phyloP scores from a whole-genome alignment of 1,140 invertebrate species.

The Lepidostoma basale region DNA sequence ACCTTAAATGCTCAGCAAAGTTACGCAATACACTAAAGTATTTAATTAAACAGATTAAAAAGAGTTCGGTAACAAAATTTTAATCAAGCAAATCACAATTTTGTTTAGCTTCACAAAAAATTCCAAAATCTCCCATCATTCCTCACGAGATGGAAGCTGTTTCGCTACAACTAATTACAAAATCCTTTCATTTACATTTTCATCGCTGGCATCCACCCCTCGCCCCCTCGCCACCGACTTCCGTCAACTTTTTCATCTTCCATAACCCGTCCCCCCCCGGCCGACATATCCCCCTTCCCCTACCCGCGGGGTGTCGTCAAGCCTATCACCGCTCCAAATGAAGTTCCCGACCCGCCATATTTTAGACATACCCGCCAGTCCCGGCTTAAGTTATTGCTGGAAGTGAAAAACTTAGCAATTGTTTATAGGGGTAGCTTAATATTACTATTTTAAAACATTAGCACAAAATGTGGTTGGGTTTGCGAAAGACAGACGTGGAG shows the following conservation, averaged over 20 bases:
- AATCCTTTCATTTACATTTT: constrained; percentile 45
- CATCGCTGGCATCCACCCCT: constrained; percentile 22
- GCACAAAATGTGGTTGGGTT: too few relatives aligned
- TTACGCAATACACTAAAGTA: too few relatives aligned
- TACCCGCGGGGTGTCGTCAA: background rate
- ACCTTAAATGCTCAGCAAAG: too few relatives aligned
- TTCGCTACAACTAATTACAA: constrained; percentile 44
- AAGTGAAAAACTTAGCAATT: too few relatives aligned
- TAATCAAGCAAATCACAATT: constrained; percentile 16
- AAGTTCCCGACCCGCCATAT: constrained; percentile 33
- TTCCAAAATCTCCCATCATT: constrained; percentile 14
- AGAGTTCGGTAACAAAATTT: background rate
- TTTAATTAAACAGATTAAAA: constrained; percentile 17
- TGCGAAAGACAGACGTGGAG: too few relatives aligned
- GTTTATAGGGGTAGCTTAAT: too few relatives aligned
- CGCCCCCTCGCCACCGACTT: constrained; percentile 11
- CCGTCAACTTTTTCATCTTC: constrained; percentile 20
- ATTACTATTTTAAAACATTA: too few relatives aligned
- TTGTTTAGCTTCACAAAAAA: constrained; percentile 8
- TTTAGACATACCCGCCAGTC: constrained; percentile 25
- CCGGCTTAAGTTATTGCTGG: too few relatives aligned
- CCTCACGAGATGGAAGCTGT: constrained; percentile 24
- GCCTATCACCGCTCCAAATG: constrained; percentile 33
- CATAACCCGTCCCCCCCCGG: background rate
- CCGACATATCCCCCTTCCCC: constrained; percentile 6